Evolutionary conservation across 2,888 invertebrate genomes (phyloP), one percentile per base, ranked within the genome.

Genomic region (Rhingia campestris): DNA sequence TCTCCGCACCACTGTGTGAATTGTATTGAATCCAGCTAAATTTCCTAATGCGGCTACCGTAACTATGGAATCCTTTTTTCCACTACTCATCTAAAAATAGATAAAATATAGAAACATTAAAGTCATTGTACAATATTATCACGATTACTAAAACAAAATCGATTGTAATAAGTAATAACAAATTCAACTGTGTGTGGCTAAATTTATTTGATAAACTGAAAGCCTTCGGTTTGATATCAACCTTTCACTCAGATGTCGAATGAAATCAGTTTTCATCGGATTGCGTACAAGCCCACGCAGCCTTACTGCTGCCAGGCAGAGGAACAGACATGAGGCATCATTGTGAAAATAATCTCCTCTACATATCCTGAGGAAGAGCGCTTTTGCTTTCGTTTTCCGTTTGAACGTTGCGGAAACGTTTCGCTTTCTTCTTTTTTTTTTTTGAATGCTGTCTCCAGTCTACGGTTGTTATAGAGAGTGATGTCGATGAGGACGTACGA

Each of bases 1-100:
- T 73, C 91, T 89, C 59, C 91, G 88, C 47, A 91, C 90, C 37
- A 91, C 90, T 67, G 91, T 91, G 87, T 90, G 91, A 10, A 87
- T 86, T 30, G 87, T 86, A 75, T 86, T 87, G 39, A 87, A 87
- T 59, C 86, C 86, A 53, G 91, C 90, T 39, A 91, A 88, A 86
- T 89, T 90, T 73, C 91, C 90, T 67, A 91, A 86, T 47, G 90
- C 91, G 14, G 91, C 89, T 67, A 91, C 91, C 43, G 91, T 91
- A 33, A 91, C 91, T 87, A 91, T 91, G 49, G 91, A 91, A 87
- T 91, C 91, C 88, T 91, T 91, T 86, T 91, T 91, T 73, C 90
- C 89, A 66, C 89, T 89, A 87, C 89, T 89, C 84, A 90, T 89
- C 91, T 91, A 88, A 30, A 89, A 88, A 56, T 22, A 67, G 30